Conservation (phyloP, 2,113 vertebrate genomes). For the Pelobates fuscus region DNA sequence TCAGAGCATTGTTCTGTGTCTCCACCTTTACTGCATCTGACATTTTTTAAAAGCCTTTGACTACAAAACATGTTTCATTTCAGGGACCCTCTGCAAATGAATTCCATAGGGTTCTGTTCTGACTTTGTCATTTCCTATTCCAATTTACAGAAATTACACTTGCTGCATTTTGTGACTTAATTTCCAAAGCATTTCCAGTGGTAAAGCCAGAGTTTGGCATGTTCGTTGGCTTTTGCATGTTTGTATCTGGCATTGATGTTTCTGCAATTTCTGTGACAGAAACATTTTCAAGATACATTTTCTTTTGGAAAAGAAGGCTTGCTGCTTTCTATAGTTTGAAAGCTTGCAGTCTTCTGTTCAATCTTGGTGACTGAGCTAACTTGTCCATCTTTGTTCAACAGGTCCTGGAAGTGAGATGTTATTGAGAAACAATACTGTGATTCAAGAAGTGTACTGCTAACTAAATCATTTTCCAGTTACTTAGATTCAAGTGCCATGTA, state of each 20-base stretch:
- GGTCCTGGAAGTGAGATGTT: conserved; percentile 59
- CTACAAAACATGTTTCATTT: conserved; percentile 85
- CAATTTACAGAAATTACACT: conserved; percentile 71
- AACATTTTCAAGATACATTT: conserved; percentile 50
- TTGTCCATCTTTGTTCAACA: conserved; percentile 55
- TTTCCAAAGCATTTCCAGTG: conserved; percentile 59
- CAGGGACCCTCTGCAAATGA: conserved; percentile 86
- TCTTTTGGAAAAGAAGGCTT: conserved; percentile 60
- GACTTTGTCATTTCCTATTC: conserved; percentile 69
- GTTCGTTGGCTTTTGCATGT: conserved; percentile 67
- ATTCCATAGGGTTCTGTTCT: conserved; percentile 82
- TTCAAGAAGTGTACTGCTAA: conserved; percentile 49
- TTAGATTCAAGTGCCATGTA: conserved; percentile 73
- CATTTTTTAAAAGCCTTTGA: conserved; percentile 82
- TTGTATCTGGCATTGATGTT: conserved; percentile 52
- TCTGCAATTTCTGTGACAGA: conserved; percentile 40
- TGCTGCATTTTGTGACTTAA: conserved; percentile 62
- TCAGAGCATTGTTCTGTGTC: conserved; percentile 60
- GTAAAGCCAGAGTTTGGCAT: conserved; percentile 62
- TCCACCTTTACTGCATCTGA: conserved; percentile 64
- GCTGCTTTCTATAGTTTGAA: conserved; percentile 60
- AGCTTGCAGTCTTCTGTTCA: conserved; percentile 64
- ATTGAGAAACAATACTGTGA: conserved; percentile 54
- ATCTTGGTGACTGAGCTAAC: conserved; percentile 55
- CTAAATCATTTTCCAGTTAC: conserved; percentile 70